Conservation (phyloP, 2,113 vertebrate species). For the Sinocyclocheilus anshuiensis region DNA sequence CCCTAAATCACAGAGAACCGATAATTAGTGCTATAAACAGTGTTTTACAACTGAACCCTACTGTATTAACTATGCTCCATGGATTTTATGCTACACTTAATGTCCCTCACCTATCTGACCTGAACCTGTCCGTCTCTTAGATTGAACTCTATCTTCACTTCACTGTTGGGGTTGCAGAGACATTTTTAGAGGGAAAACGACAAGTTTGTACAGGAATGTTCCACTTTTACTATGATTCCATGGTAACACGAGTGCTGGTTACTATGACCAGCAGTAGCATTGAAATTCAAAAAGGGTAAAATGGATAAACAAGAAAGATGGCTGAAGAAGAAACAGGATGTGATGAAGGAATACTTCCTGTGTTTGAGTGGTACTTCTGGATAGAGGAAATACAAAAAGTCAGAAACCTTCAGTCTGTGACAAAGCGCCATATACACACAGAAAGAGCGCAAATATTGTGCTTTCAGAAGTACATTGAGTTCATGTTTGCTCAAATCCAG, state of each 20-base stretch:
- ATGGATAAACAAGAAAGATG: background rate
- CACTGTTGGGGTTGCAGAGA: background rate
- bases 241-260: background rate
- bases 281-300: background rate
- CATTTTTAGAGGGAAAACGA: background rate
- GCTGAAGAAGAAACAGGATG: slow-evolving; percentile 10
- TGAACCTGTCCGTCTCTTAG: background rate
- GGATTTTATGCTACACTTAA: slow-evolving; percentile 4
- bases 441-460: slow-evolving; percentile 23
- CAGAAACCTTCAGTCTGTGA: background rate
- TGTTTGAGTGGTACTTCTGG: background rate
- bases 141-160: background rate
- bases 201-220: background rate
- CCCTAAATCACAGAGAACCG: background rate
- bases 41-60: slow-evolving; percentile 9
- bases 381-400: background rate
- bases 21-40: background rate
- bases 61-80: background rate
- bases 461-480: slow-evolving; percentile 39
- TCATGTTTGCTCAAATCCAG: slow-evolving; percentile 21
- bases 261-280: background rate
- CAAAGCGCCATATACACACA: background rate
- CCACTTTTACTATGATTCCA: background rate
- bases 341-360: slow-evolving; percentile 12
- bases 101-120: background rate